Conservation (phyloP, 2,888 invertebrate genomes). For the Cyclophora albipunctata region DNA sequence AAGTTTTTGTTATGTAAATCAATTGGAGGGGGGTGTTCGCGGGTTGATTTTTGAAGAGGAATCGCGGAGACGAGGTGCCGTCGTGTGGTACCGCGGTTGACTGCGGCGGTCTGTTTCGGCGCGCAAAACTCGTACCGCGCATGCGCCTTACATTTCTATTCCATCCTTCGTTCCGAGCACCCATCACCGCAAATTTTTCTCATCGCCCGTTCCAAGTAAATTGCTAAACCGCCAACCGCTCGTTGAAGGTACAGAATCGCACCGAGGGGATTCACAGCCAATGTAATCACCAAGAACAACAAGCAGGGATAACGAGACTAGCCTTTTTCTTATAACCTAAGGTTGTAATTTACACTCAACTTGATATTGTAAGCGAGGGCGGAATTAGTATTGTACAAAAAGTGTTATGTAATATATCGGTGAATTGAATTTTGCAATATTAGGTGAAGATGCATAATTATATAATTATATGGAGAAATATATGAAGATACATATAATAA, state of each 20-base stretch:
- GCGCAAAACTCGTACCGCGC: conserved; percentile 30
- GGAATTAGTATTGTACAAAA: conserved; percentile 35
- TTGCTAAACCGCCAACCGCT: conserved; percentile 61
- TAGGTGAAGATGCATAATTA: too few species aligned
- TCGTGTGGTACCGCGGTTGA: conserved; percentile 40
- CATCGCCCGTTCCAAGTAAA: conserved; percentile 58
- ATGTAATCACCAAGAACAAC: conserved; percentile 62
- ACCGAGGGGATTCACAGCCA: conserved; percentile 48
- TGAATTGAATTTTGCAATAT: too few species aligned
- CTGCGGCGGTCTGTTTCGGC: conserved; percentile 29
- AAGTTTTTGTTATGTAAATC: conserved; percentile 50
- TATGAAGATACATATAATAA: too few species aligned
- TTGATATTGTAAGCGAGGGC: conserved; percentile 48
- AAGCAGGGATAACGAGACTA: conserved; percentile 50
- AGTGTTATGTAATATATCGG: background rate
- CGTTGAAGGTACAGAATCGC: conserved; percentile 49
- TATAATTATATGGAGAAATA: too few species aligned
- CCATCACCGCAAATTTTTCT: conserved; percentile 60
- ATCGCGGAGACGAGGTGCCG: conserved; percentile 29
- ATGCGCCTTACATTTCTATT: conserved; percentile 37
- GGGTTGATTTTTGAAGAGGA: conserved; percentile 28
- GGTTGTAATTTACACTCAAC: conserved; percentile 48
- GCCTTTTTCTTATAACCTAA: conserved; percentile 38
- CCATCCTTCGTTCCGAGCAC: conserved; percentile 23
- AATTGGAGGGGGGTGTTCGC: conserved; percentile 48